Evolutionary conservation across 1,140 invertebrate species (phyloP), one percentile per base, ranked within the genome.

Genomic region (Psilanteris sp.): DNA sequence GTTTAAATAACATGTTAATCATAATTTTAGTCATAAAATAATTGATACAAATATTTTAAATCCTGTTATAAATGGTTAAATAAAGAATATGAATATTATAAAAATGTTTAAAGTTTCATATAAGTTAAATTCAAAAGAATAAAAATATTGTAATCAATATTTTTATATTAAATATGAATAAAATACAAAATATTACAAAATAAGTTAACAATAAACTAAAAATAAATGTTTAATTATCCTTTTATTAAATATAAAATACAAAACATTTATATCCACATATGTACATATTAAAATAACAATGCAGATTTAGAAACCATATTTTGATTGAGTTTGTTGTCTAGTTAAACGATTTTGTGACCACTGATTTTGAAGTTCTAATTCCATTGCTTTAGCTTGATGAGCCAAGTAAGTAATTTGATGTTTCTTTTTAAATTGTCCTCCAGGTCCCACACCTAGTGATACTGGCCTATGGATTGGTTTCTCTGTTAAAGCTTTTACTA

Each of bases 351-450:
- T 98, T 71, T 93, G 91, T 1, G 96, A 93, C 97, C 97, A 98
- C 86, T 96, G 93, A 84, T 97, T 97, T 85, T 98, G 95, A 7
- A 98, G 86, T 84, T 97, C 96, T 66, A 96, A 87, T 87, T 98
- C 96, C 89, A 97, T 95, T 31, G 95, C 96, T 88, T 98, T 98
- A 11, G 96, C 96, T 91, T 96, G 95, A 85, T 95, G 94, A 4
- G 97, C 96, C 52, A 98, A 90, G 87, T 98, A 98, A 1, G 96
- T 98, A 74, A 98, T 98, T 89, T 98, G 97, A 90, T 98, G 96
- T 87, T 98, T 98, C 67, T 88, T 88, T 15, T 88, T 89, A 1
- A 85, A 88, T 8, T 83, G 83, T 2, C 84, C 80, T 48, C 82
- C 82, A 3, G 87, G 80, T 22, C 87, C 86, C 29, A 80, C 46